Conservation (phyloP, 2,113 vertebrate species). For the Menura novaehollandiae region DNA sequence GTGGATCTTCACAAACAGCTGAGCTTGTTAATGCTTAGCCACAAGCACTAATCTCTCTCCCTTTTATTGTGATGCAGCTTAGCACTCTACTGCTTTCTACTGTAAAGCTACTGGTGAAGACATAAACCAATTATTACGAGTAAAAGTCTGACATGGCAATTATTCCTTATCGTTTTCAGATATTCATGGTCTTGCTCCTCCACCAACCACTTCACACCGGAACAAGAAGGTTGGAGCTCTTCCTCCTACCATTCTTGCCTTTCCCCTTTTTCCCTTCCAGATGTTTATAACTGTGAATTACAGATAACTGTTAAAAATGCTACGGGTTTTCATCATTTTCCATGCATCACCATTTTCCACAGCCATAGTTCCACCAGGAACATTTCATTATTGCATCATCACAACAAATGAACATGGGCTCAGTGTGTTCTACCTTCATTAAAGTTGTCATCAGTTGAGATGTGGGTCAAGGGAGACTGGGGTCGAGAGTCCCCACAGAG, state of each 20-base stretch:
- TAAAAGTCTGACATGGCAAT: neutral
- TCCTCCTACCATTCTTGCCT: neutral
- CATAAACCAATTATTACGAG: neutral
- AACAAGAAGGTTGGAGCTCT: neutral
- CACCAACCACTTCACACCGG: neutral
- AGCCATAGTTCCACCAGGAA: neutral
- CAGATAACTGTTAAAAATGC: neutral
- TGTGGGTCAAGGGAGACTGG: slow-evolving; percentile 90
- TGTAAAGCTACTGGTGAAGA: neutral
- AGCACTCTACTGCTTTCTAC: neutral
- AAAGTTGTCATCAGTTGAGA: slow-evolving; percentile 81
- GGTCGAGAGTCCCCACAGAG: slow-evolving; percentile 91
- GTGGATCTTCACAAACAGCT: neutral
- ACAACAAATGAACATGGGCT: neutral
- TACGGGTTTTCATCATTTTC: neutral
- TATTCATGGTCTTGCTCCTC: neutral
- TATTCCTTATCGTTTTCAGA: neutral
- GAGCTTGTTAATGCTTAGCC: neutral
- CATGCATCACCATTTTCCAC: neutral
- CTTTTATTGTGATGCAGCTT: neutral
- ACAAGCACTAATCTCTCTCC: neutral
- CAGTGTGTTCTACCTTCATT: slow-evolving; percentile 78
- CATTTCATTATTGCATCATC: neutral
- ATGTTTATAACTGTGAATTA: neutral
- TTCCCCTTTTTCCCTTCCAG: neutral